Base-by-base conservation (phyloP, 2,113 vertebrate genomes). In the Xiphophorus maculatus region DNA sequence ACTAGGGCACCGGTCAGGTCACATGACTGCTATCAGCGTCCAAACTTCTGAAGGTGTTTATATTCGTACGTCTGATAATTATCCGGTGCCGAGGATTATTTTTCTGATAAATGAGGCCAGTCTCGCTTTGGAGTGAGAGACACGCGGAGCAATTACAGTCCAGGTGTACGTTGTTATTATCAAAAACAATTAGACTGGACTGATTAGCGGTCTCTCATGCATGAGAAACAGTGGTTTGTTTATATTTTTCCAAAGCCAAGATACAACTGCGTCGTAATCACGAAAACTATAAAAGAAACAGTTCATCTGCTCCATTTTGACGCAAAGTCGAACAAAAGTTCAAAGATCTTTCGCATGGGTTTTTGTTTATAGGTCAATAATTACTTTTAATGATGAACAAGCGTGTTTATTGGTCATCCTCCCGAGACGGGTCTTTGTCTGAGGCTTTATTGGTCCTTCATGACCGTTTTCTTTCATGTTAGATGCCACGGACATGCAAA, bases 1-100 rank as follows among this genome's bases (percentile, higher is more conserved):
- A 91, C 86, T 92, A 92, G 92, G 92, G 87, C 92, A 90, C 77
- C 86, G 92, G 90, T 90, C 90, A 93, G 90, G 90, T 92, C 92
- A 93, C 91, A 91, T 92, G 92, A 91, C 91, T 90, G 71, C 10
- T 67, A 79, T 88, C 73, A 88, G 87, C 85, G 79, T 78, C 82
- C 69, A 28, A 91, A 89, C 86, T 92, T 92, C 91, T 93, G 69
- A 93, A 87, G 91, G 88, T 93, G 90, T 91, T 92, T 91, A 86
- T 90, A 84, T 92, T 91, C 85, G 84, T 89, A 91, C 11, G 87
- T 91, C 86, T 93, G 88, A 92, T 93, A 88, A 93, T 93, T 90
- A 90, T 82, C 77, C 78, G 25, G 74, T 13, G 87, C 78, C 17
- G 76, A 62, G 62, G 84, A 80, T 86, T 85, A 66, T 88, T 88